Evolutionary conservation across 2,888 invertebrate genomes (phyloP).

Genomic region (Leptopterna dolabrata): DNA sequence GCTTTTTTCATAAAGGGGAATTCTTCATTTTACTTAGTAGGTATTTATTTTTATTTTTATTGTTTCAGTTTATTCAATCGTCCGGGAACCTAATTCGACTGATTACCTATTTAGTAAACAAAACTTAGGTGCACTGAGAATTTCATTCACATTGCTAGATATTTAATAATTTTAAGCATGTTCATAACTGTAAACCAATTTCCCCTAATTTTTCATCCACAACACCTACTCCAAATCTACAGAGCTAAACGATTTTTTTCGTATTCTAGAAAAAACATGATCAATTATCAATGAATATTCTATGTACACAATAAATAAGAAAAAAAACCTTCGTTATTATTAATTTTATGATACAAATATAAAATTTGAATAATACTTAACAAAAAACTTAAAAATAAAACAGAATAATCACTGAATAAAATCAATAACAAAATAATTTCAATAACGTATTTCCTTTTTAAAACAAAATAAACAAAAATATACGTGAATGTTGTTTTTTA

Average conservation of each 20-base stretch:
- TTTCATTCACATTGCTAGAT: no score
- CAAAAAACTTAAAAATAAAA: not conserved
- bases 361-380: not conserved
- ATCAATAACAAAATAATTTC: not conserved
- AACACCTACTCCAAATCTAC: not conserved
- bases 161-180: no score
- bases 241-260: not conserved
- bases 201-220: not conserved
- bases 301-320: not conserved
- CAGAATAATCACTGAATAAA: not conserved
- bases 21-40: not conserved
- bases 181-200: not conserved
- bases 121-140: no score
- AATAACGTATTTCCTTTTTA: not conserved
- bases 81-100: no score
- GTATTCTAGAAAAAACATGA: not conserved
- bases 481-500: not conserved
- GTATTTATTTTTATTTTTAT: no score
- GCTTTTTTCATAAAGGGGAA: not conserved
- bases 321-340: not conserved
- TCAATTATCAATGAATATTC: not conserved
- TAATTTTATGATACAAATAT: not conserved
- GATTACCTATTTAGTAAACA: no score
- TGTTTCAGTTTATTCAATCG: not conserved
- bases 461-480: not conserved